Conservation (phyloP, 2,113 vertebrate genomes). For the Cinclus mexicanus region DNA sequence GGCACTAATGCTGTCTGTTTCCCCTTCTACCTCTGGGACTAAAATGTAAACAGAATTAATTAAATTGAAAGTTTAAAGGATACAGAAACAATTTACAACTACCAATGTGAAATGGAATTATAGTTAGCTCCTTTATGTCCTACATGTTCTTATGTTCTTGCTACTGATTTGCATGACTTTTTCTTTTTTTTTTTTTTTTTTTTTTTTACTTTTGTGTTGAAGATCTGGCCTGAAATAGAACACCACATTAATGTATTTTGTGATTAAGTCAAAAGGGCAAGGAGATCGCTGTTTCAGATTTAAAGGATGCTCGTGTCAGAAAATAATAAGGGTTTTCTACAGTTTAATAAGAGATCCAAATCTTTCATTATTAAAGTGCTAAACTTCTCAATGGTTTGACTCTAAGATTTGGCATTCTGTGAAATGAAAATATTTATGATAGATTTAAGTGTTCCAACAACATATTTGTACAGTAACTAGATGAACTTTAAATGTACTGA, state of each 20-base stretch:
- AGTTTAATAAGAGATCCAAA: neutral
- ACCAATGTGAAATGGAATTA: neutral
- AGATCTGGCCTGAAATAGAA: neutral
- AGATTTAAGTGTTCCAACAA: neutral
- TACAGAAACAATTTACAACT: constrained; percentile 12
- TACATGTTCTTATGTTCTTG: neutral
- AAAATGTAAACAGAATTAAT: constrained; percentile 35
- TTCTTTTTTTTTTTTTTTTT: neutral
- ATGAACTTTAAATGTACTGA: neutral
- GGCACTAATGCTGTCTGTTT: constrained; percentile 94
- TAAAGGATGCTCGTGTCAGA: neutral
- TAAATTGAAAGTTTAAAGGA: neutral
- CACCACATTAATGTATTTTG: neutral
- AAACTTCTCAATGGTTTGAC: neutral
- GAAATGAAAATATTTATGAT: constrained; percentile 9
- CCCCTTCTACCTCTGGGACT: constrained; percentile 94
- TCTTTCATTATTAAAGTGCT: neutral
- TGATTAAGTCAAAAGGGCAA: neutral
- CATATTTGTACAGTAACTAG: neutral
- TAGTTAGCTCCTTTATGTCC: neutral
- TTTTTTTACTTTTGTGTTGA: neutral
- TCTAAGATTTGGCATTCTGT: neutral
- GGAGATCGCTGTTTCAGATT: neutral
- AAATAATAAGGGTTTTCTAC: neutral
- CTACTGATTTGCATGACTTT: neutral